phyloP scores from a whole-genome alignment of 2,797 vertebrate species.

The Halcyon badia region DNA sequence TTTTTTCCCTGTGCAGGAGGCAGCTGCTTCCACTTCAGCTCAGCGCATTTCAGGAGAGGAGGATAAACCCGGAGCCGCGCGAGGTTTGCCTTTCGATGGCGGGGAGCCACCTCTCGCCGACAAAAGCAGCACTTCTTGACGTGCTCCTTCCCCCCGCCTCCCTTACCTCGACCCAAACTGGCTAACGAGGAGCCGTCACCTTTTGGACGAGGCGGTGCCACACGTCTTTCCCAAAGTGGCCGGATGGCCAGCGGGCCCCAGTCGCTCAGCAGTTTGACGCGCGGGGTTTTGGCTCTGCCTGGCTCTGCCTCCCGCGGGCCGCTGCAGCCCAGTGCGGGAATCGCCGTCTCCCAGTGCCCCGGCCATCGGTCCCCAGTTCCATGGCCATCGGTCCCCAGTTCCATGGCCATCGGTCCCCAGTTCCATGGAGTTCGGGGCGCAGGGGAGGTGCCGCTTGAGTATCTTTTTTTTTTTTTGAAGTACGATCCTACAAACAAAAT shows the following conservation, averaged over 20 bases:
- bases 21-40: slow-evolving; percentile 89
- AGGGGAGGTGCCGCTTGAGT: neutral
- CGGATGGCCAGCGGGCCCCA: too few relatives aligned
- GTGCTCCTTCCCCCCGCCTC: neutral
- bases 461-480: neutral
- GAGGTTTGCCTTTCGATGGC: neutral
- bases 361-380: neutral
- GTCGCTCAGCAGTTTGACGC: too few relatives aligned
- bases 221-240: too few relatives aligned
- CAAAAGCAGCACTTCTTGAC: neutral
- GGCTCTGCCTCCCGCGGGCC: neutral
- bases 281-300: neutral
- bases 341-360: neutral
- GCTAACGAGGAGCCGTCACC: neutral
- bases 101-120: slow-evolving; percentile 1
- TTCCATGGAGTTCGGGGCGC: neutral
- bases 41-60: slow-evolving; percentile 76
- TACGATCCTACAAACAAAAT: too few relatives aligned
- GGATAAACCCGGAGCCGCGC: neutral
- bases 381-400: neutral
- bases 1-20: slow-evolving; percentile 77
- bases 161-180: neutral
- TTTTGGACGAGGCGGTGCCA: neutral
- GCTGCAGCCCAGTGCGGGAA: neutral
- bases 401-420: neutral